Evolutionary conservation across 2,888 invertebrate genomes (phyloP).

Genomic region (Ommatoiulus sabulosus): DNA sequence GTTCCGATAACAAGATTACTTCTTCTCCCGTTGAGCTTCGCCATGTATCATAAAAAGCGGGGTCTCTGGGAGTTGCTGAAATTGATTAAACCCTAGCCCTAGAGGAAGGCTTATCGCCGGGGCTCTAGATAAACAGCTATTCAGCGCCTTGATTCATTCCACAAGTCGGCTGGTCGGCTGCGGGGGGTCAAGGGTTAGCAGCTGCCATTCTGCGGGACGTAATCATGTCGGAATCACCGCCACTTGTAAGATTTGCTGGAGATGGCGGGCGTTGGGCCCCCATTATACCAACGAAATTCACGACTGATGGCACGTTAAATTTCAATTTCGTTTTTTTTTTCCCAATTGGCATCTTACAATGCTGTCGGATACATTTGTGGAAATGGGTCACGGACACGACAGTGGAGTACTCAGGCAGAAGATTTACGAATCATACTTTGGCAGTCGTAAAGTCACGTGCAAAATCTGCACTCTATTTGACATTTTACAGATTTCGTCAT

Average conservation of each 20-base stretch:
- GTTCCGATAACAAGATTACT: slow-evolving; percentile 54
- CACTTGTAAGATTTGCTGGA: neutral
- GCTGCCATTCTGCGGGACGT: neutral
- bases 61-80: slow-evolving; percentile 6
- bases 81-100: slow-evolving; percentile 33
- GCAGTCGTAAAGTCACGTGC: too few relatives aligned
- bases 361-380: too few relatives aligned
- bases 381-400: too few relatives aligned
- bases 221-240: neutral
- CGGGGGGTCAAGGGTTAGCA: neutral
- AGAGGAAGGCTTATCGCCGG: slow-evolving; percentile 12
- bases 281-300: too few relatives aligned
- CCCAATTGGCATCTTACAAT: too few relatives aligned
- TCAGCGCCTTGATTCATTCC: neutral
- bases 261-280: too few relatives aligned
- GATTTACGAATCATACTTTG: too few relatives aligned
- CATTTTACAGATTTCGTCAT: too few relatives aligned
- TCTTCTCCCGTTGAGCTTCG: slow-evolving; percentile 48
- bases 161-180: neutral
- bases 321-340: too few relatives aligned
- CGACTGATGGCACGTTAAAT: too few relatives aligned
- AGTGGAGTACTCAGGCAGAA: too few relatives aligned
- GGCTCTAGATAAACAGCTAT: neutral
- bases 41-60: slow-evolving; percentile 48
- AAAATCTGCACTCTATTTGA: too few relatives aligned